Conservation (phyloP, 2,797 vertebrate genomes). For the Podarcis siculus region DNA sequence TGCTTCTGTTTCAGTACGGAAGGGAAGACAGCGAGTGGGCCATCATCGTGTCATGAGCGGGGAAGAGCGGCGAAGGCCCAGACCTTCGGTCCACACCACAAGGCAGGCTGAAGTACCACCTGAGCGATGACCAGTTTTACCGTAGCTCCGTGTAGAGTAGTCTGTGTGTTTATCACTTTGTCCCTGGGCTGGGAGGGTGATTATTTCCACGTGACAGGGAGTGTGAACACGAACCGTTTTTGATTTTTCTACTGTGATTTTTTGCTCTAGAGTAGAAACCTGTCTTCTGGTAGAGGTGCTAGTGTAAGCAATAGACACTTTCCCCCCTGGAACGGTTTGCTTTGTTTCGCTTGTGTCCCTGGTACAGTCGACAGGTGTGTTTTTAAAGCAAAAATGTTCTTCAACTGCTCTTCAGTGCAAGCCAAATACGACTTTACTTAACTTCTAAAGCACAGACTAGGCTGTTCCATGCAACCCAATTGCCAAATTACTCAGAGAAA, state of each 20-base stretch:
- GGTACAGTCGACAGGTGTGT: conserved; percentile 31
- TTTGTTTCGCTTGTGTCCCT: conserved; percentile 67
- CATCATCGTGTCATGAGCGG: conserved; percentile 74
- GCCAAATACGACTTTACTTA: conserved; percentile 10
- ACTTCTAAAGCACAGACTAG: conserved; percentile 16
- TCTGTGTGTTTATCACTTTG: conserved; percentile 54
- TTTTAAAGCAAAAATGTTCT: conserved; percentile 43
- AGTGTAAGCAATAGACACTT: conserved; percentile 71
- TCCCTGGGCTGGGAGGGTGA: conserved; percentile 48
- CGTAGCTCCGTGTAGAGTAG: conserved; percentile 63
- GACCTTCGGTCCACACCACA: conserved; percentile 12
- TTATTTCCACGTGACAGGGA: conserved; percentile 61
- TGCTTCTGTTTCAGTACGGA: conserved; percentile 80
- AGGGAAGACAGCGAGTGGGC: conserved; percentile 84
- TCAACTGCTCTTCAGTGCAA: conserved; percentile 70
- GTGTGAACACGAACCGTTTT: conserved; percentile 62
- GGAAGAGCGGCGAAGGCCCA: conserved; percentile 15
- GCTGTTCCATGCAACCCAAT: not conserved
- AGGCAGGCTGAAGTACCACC: conserved; percentile 1
- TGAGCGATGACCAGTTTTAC: conserved; percentile 51
- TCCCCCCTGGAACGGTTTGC: conserved; percentile 44
- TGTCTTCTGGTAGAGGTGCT: conserved; percentile 71
- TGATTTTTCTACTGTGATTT: conserved; percentile 61
- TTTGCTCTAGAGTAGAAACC: conserved; percentile 55
- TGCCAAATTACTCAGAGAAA: conserved; percentile 14